Conservation (phyloP, 1,140 invertebrate genomes). For the Cylas formicarius region DNA sequence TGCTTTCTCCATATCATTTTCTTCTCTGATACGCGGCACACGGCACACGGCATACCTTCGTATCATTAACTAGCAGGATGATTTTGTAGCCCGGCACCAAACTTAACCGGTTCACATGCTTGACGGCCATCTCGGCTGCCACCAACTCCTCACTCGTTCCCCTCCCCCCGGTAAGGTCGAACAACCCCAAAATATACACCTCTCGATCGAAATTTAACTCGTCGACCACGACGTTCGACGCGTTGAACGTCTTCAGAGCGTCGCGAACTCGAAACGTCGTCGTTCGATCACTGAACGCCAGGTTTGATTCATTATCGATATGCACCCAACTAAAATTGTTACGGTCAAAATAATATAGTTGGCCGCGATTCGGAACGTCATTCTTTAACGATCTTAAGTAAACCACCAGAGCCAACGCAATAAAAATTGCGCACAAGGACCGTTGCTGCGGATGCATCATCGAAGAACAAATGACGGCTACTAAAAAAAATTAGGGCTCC, state of each 20-base stretch:
- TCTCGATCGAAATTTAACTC: conserved; percentile 9
- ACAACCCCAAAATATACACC: conserved; percentile 63
- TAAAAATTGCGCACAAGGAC: conserved; percentile 9
- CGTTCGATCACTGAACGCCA: background rate
- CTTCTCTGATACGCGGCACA: too few species aligned
- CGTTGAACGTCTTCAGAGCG: background rate
- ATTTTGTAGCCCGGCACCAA: conserved; percentile 64
- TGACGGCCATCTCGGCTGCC: conserved; percentile 64
- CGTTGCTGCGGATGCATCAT: conserved; percentile 6
- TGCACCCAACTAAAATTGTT: too few species aligned
- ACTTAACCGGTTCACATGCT: conserved; percentile 61
- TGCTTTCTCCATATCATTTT: too few species aligned
- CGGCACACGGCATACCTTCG: conserved; percentile 56
- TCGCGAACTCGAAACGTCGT: background rate
- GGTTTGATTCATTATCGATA: background rate
- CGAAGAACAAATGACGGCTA: too few species aligned
- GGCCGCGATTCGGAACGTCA: too few species aligned
- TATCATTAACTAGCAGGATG: conserved; percentile 70
- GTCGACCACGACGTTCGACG: background rate
- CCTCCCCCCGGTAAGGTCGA: conserved; percentile 61
- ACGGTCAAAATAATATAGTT: too few species aligned
- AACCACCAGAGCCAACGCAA: conserved; percentile 4
- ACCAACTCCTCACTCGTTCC: conserved; percentile 68
- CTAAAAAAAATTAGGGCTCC: too few species aligned
- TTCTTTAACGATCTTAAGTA: too few species aligned